Evolutionary conservation across 2,797 vertebrate genomes (phyloP), one percentile per base, ranked within the genome.

Genomic region (Argentina silus): DNA sequence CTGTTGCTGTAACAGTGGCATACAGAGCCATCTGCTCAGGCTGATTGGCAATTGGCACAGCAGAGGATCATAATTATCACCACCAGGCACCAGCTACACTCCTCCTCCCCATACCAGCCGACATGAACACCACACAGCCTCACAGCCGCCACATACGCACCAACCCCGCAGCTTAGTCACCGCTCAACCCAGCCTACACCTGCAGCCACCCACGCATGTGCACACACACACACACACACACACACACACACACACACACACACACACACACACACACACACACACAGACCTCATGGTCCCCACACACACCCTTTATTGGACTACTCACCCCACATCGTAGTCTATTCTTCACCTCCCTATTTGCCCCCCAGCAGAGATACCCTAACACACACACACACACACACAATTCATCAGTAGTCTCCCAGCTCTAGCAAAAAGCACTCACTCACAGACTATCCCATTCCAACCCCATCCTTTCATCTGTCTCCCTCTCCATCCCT

Each of bases 21-120:
- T 17, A 50, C 65, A 73, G 51, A 11, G 44, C 73, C 81, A 78
- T 78, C 78, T 83, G 73, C 68, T 83, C 73, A 70, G 59, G 63
- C 56, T 60, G 61, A 68, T 61, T 74, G 73, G 66, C 73, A 74
- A 68, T 61, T 74, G 73, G 66, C 73, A 74, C 66, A 62, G 65
- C 63, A 48, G 43, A 67, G 50, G 43, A 47, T 48, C 50, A 36
- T 17, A 23, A 66, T 66, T 48, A 50, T 66, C 45, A 27, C 14
- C 64, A 50, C 21, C 64, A 66, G n/a, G 12, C 64, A 50, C 21
- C 64, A 66, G n/a, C 6, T 66, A 50, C 44, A 42, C 14, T 15
- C 14, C 50, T 19, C 21, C 57, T 7, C 1, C 57, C 8, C 56
- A 3, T 36, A 36, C 27, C 27, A 4, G 27, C 27, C 27, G 27